Base-by-base conservation (phyloP, 2,797 vertebrate species). In the Bradypodion pumilum region DNA sequence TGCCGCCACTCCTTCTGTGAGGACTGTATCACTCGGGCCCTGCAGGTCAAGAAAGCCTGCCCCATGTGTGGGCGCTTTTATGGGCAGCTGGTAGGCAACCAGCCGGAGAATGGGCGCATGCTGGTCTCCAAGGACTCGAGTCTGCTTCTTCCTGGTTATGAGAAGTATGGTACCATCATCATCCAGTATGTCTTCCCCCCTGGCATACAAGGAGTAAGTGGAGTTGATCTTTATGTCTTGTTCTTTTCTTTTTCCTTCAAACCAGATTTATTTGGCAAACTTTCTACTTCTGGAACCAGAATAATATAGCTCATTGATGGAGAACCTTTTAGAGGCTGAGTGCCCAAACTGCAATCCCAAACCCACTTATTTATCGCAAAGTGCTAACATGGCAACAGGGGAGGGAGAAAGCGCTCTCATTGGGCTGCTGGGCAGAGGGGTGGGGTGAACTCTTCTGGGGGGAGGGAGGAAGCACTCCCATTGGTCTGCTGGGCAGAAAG, bases 141-240 rank as follows among this genome's bases (percentile, higher is more conserved):
- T 68, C 94, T 98, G 74, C 96, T 97, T 81, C 95, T 99, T 91
- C 96, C 98, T 52, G 97, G 98, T 86, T 97, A 98, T 69, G 97
- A 98, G 95, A 97, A 97, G 78, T 97, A 94, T 1, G 98, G 98
- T 82, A 98, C 97, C 94, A 97, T 99, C 95, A 97, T 97, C 95
- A 97, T 99, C 94, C 97, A 98, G 93, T 98, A 99, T 86, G 97
- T 97, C 96, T 98, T 99, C 95, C 97, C 97, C 86, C 97, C 97
- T 29, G 98, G 98, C 84, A 94, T 97, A 52, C 98, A 99, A 93
- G 96, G 96, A 91, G 98, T 99, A 96, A 97, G 98, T 82, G 78
- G 63, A 81, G 16, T 62, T 63, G 7, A 44, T 70, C n/a, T 49
- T 21, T 15, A 15, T 56, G 52, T 56, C 52, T 56, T 56, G 49